A percentile compares a stretch with the other conserved stretches of the same genome.
These are phyloP conservation scores for Galerucella pusilla DNA, from an alignment of 2,888 invertebrate species.

Conservation along the genomic window DNA sequence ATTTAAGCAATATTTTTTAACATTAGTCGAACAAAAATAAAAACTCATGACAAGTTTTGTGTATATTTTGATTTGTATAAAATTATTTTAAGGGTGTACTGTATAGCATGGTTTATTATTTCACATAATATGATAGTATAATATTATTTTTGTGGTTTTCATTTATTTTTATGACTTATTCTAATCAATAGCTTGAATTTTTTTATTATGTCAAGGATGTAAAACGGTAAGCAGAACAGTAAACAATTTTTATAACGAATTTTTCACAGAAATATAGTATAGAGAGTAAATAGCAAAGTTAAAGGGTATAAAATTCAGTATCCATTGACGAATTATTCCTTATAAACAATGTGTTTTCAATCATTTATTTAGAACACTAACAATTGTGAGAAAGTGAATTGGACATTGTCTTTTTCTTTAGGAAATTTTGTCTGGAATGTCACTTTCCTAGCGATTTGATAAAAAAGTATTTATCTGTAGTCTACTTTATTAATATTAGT, in stretches of 20 bases:
- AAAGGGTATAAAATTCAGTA: too few species aligned
- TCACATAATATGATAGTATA: not conserved
- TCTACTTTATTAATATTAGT: too few species aligned
- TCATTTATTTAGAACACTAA: too few species aligned
- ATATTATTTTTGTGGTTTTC: conserved; percentile 9
- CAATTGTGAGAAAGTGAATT: too few species aligned
- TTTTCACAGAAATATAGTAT: not conserved
- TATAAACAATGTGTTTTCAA: too few species aligned
- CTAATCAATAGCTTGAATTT: not conserved
- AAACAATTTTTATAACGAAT: not conserved
- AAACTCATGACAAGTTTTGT: conserved; percentile 37
- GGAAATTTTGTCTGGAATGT: too few species aligned
- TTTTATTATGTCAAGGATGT: not conserved
- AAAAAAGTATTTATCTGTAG: too few species aligned
- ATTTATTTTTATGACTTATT: too few species aligned
- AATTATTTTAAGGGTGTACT: conserved; percentile 32
- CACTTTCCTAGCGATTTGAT: too few species aligned
- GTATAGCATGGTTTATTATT: conserved; percentile 29
- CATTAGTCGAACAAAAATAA: conserved; percentile 24
- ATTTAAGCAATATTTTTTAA: conserved; percentile 22
- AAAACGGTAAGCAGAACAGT: not conserved
- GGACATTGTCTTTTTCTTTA: too few species aligned
- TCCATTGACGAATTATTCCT: too few species aligned
- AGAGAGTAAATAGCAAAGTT: not conserved
- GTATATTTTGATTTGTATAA: conserved; percentile 37